These are phyloP conservation scores for Meghimatium bilineatum DNA, from an alignment of 2,888 invertebrate species.

Conservation along the genomic window DNA sequence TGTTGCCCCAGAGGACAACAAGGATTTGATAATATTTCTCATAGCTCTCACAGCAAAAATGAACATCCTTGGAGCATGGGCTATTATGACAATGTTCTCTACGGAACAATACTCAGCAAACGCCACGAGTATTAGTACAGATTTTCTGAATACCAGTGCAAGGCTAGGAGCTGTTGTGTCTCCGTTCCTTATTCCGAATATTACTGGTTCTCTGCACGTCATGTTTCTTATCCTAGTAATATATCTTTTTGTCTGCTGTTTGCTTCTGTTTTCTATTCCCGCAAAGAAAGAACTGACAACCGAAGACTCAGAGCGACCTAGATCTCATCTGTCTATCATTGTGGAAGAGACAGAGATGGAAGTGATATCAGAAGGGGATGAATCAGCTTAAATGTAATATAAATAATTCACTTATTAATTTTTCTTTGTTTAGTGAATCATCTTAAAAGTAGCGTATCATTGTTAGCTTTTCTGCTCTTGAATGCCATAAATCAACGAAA, in stretches of 20 bases:
- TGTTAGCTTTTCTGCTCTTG: too few relatives aligned
- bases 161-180: constrained; percentile 46
- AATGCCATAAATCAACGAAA: too few relatives aligned
- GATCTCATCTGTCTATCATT: constrained; percentile 20
- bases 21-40: not conserved
- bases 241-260: not conserved
- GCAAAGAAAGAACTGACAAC: not conserved
- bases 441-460: too few relatives aligned
- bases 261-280: constrained; percentile 15
- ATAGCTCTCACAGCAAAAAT: constrained; percentile 32
- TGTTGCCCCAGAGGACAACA: constrained; percentile 4
- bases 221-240: constrained; percentile 25
- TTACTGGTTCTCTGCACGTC: not conserved
- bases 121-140: constrained; percentile 48
- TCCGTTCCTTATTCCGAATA: constrained; percentile 34
- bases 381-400: not conserved
- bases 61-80: constrained; percentile 57
- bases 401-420: not conserved
- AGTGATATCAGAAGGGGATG: constrained; percentile 12
- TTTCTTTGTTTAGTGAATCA: too few relatives aligned
- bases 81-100: constrained; percentile 59
- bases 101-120: constrained; percentile 68
- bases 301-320: not conserved
- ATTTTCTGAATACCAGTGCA: constrained; percentile 38
- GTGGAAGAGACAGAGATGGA: constrained; percentile 34